Conservation (phyloP, 2,113 vertebrate species). For the Ctenomys sociabilis region DNA sequence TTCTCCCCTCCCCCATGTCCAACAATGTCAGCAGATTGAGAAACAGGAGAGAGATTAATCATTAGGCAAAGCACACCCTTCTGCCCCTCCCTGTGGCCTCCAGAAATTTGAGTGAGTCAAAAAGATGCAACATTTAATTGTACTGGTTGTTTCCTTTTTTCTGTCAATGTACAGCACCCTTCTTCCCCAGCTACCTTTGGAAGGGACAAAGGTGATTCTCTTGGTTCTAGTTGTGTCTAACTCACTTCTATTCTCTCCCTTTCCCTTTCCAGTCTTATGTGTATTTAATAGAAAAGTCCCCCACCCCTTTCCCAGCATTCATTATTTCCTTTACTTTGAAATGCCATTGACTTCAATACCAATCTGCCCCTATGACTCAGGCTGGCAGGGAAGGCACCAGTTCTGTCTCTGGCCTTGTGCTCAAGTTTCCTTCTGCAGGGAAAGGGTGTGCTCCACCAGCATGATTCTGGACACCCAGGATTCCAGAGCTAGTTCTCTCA, state of each 20-base stretch:
- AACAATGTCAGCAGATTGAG: constrained; percentile 38
- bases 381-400: not conserved
- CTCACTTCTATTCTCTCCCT: constrained; percentile 15
- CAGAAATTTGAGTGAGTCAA: constrained; percentile 58
- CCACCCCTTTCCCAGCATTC: not conserved
- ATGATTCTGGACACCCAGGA: not conserved
- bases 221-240: not conserved
- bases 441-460: not conserved
- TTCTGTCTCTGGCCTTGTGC: not conserved
- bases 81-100: not conserved
- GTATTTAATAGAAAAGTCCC: constrained; percentile 21
- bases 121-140: constrained; percentile 52
- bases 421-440: not conserved
- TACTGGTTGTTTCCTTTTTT: not conserved
- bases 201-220: not conserved
- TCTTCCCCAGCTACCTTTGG: not conserved
- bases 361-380: not conserved
- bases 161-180: not conserved
- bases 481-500: not conserved
- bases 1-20: not conserved
- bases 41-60: constrained; percentile 64
- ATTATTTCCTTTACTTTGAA: constrained; percentile 43
- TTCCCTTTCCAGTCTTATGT: constrained; percentile 29
- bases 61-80: constrained; percentile 53
- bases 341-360: constrained; percentile 52